Conservation (phyloP, 2,797 vertebrate species). For the Phoxinus dragarum region DNA sequence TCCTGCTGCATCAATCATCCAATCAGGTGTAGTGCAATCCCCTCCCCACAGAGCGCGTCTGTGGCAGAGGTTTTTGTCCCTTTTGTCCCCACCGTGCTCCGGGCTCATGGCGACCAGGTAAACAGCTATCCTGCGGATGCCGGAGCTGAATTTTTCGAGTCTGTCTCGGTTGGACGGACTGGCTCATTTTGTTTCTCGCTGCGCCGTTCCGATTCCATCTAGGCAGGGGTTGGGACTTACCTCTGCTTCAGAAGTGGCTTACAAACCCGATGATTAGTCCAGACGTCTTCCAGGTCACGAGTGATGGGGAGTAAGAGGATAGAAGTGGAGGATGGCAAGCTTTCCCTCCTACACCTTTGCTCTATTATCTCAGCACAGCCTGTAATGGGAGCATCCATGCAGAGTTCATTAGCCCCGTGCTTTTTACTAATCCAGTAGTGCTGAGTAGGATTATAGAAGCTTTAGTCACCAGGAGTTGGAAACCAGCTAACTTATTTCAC, state of each 20-base stretch:
- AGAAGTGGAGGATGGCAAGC: constrained; percentile 50
- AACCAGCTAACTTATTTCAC: constrained; percentile 55
- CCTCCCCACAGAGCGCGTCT: constrained; percentile 85
- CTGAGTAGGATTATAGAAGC: constrained; percentile 60
- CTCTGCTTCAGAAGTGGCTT: constrained; percentile 58
- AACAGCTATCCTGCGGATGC: constrained; percentile 73
- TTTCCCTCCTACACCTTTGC: constrained; percentile 49
- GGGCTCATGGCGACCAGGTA: constrained; percentile 74
- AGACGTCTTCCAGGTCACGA: constrained; percentile 59
- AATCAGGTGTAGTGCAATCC: constrained; percentile 89
- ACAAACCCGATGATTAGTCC: constrained; percentile 59
- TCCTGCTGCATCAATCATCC: constrained; percentile 97
- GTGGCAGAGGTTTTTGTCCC: constrained; percentile 81
- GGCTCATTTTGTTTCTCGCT: constrained; percentile 66
- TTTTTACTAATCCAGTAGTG: constrained; percentile 61
- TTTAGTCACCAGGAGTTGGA: constrained; percentile 41
- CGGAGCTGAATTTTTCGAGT: constrained; percentile 62
- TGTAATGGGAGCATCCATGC: constrained; percentile 59
- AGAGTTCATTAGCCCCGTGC: constrained; percentile 62
- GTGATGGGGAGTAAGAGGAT: constrained; percentile 43
- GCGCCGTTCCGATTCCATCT: constrained; percentile 53
- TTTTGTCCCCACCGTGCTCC: constrained; percentile 74
- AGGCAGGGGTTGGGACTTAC: constrained; percentile 54
- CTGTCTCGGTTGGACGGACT: constrained; percentile 63
- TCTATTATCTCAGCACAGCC: constrained; percentile 50